A percentile compares a stretch with the other conserved stretches of the same genome.
phyloP scores from a whole-genome alignment of 64 coral and sea anemone species.

The Stichodactyla mertensii region DNA sequence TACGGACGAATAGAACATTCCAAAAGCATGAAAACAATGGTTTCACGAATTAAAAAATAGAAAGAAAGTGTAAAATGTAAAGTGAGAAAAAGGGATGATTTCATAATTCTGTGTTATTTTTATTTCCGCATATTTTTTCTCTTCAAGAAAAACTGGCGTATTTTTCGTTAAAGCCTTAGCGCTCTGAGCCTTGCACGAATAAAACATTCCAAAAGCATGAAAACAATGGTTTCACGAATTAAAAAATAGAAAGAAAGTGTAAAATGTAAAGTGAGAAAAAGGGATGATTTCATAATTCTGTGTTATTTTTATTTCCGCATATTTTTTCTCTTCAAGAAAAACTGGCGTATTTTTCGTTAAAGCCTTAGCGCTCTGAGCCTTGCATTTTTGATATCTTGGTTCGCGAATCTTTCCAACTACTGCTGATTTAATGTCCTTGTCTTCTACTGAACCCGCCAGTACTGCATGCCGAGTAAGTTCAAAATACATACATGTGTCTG shows the following conservation, averaged over 20 bases:
- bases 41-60: background rate
- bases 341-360: background rate
- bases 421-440: too few species aligned
- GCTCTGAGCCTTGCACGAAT: background rate
- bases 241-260: background rate
- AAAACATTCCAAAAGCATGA: too few species aligned
- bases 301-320: background rate
- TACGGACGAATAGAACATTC: background rate
- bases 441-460: too few species aligned
- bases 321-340: background rate
- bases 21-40: too few species aligned
- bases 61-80: background rate
- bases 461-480: too few species aligned
- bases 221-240: too few species aligned
- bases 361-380: background rate
- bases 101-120: background rate
- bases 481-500: too few species aligned
- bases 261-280: background rate
- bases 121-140: background rate
- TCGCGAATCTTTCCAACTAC: too few species aligned
- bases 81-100: background rate
- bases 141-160: background rate
- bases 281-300: background rate
- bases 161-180: background rate
- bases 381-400: too few species aligned